These are phyloP conservation scores for Lepidotrigona ventralis DNA, from an alignment of 1,140 invertebrate species.

Conservation along the genomic window DNA sequence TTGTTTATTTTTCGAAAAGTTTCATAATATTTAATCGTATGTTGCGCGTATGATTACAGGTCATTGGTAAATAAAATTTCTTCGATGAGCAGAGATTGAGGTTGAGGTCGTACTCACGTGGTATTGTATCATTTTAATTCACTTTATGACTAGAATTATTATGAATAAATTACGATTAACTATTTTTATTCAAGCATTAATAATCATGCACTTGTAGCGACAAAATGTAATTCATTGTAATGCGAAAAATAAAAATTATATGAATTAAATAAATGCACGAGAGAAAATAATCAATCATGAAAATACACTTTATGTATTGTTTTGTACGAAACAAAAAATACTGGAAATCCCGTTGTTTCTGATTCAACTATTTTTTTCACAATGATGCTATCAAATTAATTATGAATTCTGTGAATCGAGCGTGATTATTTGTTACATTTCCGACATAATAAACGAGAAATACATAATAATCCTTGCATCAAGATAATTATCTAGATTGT, in stretches of 20 bases:
- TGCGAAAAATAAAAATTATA: no score
- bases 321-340: not conserved
- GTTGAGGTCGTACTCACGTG: not conserved
- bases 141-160: not conserved
- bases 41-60: not conserved
- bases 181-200: not conserved
- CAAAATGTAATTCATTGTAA: no score
- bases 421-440: not conserved
- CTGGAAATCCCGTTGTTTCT: not conserved
- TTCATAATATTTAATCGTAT: not conserved
- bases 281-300: not conserved
- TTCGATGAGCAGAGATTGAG: not conserved
- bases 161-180: not conserved
- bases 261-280: no score
- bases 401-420: not conserved
- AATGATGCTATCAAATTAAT: not conserved
- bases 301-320: no score
- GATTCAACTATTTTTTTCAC: not conserved
- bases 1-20: not conserved
- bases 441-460: conserved; percentile 16
- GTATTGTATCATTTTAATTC: not conserved
- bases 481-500: not conserved
- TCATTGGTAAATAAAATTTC: not conserved
- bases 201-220: not conserved
- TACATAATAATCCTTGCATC: not conserved